These are phyloP conservation scores for Oikopleura dioica DNA, from an alignment of 23 tunicate species.

Conservation along the genomic window DNA sequence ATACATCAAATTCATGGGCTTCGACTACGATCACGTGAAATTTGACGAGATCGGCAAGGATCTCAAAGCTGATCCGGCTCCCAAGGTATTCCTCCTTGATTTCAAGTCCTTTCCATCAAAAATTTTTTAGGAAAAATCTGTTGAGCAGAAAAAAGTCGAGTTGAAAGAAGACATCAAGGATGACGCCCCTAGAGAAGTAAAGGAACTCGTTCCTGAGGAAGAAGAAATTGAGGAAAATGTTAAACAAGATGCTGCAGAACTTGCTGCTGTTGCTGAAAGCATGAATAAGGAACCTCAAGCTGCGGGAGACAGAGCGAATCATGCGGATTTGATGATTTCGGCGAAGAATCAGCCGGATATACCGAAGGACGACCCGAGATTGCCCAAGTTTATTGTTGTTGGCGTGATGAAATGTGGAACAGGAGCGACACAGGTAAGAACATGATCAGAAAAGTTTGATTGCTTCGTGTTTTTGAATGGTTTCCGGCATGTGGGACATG, in stretches of 20 bases:
- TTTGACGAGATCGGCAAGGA: background rate
- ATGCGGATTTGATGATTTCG: background rate
- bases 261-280: background rate
- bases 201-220: constrained; percentile 2
- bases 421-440: constrained; percentile 6
- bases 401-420: constrained; percentile 12
- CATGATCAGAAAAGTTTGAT: no score
- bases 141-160: background rate
- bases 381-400: background rate
- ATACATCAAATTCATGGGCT: constrained; percentile 6
- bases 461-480: no score
- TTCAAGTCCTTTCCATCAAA: background rate
- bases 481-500: no score
- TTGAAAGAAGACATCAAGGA: background rate
- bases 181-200: background rate
- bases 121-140: background rate
- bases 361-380: background rate
- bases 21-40: constrained; percentile 7
- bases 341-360: background rate
- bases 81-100: no score
- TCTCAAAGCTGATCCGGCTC: background rate
- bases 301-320: background rate
- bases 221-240: background rate
- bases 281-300: background rate
- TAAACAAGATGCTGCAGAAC: background rate